Conservation (phyloP, 1,140 invertebrate genomes). For the Trichoplusia ni region DNA sequence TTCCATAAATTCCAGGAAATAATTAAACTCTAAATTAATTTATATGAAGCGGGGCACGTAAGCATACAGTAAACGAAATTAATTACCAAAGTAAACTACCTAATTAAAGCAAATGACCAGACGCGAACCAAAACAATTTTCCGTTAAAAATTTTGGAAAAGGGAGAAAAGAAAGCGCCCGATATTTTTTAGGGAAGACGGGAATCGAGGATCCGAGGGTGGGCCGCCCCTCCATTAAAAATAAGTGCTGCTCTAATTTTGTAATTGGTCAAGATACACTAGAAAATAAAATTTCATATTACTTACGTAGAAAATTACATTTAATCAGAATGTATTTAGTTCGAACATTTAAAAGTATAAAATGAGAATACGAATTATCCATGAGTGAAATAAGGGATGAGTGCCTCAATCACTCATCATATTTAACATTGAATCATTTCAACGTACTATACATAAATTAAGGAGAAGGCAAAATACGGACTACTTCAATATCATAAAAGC, state of each 20-base stretch:
- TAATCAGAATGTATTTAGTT: too few species aligned
- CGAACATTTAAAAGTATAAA: too few species aligned
- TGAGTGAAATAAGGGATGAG: too few species aligned
- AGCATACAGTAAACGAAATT: conserved; percentile 6
- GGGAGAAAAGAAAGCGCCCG: neutral
- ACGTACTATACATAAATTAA: too few species aligned
- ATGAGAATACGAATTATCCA: too few species aligned
- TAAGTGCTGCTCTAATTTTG: conserved; percentile 1
- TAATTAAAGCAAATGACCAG: conserved; percentile 9
- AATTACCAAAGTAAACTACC: conserved; percentile 5
- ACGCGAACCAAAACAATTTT: neutral
- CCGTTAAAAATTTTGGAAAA: neutral
- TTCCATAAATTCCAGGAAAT: neutral
- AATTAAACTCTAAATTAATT: conserved; percentile 8
- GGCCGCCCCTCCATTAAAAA: neutral
- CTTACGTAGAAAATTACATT: too few species aligned
- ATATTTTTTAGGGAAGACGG: neutral
- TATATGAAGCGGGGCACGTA: neutral
- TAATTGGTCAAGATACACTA: neutral
- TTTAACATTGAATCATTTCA: too few species aligned
- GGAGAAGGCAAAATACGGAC: too few species aligned
- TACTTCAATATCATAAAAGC: too few species aligned
- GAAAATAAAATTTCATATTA: neutral
- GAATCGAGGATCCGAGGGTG: neutral
- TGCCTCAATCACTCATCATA: too few species aligned